Evolutionary conservation across 2,888 invertebrate species (phyloP), one percentile per base, ranked within the genome.

Genomic region (Lymantria dispar): DNA sequence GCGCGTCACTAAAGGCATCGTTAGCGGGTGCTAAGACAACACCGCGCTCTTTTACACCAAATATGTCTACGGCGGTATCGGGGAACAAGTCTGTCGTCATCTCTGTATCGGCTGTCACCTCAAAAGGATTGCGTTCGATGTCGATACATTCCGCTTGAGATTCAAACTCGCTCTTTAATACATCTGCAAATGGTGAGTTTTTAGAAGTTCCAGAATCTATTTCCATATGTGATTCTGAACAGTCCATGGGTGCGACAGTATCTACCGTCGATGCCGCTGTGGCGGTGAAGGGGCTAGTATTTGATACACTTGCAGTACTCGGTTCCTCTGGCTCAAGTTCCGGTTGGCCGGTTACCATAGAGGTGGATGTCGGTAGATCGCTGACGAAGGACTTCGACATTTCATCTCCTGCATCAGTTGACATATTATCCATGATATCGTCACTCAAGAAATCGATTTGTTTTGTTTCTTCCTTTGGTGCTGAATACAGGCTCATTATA

Each of bases 371-470:
- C 64, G 56, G 78, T 68, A 54, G 75, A 74, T 60, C 76, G 60
- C 31, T 71, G 59, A 43, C 78, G 76, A 58, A n/a, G 13, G 22
- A 11, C 9, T 22, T 1, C 2, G 22, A 8, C 1, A 42, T n/a
- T 42, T 42, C 30, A 1, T 42, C 2, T 13, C n/a, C 38, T 0
- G 53, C 30, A 12, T 76, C 73, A 3, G 64, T 55, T 5, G 81
- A 54, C 47, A 82, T 69, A 38, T 80, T 76, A 43, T 92, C 92
- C 36, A 78, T 56, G 54, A 93, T 82, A 60, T 94, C 94, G 55
- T 93, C 94, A 54, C 93, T 93, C 33, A 94, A 76, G 54, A 94
- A 90, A 74, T 94, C 94, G 7, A 90, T 85, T 59, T 92, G 92
- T 51, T 78, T 87, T 54, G 80, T 78, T 51, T 86, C 85, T 60